Evolutionary conservation across 2,888 invertebrate genomes (phyloP).

Genomic region (Nymphalis polychloros): DNA sequence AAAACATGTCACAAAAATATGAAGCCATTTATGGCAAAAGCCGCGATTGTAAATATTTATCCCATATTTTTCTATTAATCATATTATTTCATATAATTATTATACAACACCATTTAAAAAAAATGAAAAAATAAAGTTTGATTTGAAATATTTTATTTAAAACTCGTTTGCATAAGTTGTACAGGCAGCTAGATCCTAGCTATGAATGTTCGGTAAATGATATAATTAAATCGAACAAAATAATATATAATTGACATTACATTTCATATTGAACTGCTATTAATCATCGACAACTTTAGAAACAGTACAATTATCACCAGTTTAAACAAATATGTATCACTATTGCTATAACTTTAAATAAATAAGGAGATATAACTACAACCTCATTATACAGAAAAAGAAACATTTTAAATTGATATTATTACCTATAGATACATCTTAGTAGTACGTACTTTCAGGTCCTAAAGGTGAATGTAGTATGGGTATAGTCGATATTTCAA

Average conservation of each 20-base stretch:
- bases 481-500: too few relatives aligned
- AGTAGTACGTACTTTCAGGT: too few relatives aligned
- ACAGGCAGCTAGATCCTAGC: conserved; percentile 67
- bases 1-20: too few relatives aligned
- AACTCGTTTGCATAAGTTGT: conserved; percentile 72
- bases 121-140: conserved; percentile 42
- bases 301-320: conserved; percentile 51
- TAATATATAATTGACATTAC: conserved; percentile 49
- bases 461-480: too few relatives aligned
- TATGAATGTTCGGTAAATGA: conserved; percentile 60
- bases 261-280: conserved; percentile 40
- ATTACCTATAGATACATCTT: too few relatives aligned
- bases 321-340: conserved; percentile 60
- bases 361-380: conserved; percentile 79
- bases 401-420: too few relatives aligned
- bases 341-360: conserved; percentile 79
- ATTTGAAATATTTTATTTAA: conserved; percentile 77
- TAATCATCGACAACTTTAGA: conserved; percentile 44
- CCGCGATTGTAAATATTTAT: too few relatives aligned
- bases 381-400: conserved; percentile 72
- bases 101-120: neutral
- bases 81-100: neutral
- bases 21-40: too few relatives aligned
- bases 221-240: conserved; percentile 59
- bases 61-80: neutral